These are phyloP conservation scores for Pituophis catenifer DNA, from an alignment of 2,113 vertebrate species.

Conservation along the genomic window DNA sequence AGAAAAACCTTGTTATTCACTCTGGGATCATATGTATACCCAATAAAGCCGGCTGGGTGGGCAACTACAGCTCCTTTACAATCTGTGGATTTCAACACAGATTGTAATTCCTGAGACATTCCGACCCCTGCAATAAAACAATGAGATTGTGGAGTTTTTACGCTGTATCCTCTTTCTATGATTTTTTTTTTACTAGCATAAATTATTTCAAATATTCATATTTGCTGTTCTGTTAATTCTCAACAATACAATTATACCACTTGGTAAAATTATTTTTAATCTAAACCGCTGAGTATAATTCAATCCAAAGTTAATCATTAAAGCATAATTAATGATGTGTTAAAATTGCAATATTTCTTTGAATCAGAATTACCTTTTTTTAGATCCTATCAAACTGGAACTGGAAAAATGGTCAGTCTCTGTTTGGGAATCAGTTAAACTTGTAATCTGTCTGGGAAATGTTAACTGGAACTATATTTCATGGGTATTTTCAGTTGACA, in stretches of 20 bases:
- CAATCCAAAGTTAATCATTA: neutral
- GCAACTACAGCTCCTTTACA: no score
- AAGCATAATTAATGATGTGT: neutral
- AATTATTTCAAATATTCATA: neutral
- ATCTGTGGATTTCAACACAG: no score
- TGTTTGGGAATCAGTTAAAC: neutral
- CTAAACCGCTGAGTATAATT: neutral
- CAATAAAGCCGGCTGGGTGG: neutral
- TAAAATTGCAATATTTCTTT: neutral
- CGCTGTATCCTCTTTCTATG: neutral
- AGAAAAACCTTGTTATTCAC: neutral
- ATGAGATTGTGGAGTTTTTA: neutral
- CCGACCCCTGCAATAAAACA: neutral
- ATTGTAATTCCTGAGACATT: no score
- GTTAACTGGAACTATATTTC: neutral
- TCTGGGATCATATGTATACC: neutral
- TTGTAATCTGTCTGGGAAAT: neutral
- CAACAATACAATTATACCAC: neutral
- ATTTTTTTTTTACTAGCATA: neutral
- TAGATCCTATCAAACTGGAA: neutral
- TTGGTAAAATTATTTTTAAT: neutral
- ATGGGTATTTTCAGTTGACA: neutral
- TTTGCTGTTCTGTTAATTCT: neutral
- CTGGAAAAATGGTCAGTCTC: neutral
- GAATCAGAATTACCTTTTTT: neutral